Evolutionary conservation across 2,888 invertebrate species (phyloP).

Genomic region (Peribatodes rhomboidaria): DNA sequence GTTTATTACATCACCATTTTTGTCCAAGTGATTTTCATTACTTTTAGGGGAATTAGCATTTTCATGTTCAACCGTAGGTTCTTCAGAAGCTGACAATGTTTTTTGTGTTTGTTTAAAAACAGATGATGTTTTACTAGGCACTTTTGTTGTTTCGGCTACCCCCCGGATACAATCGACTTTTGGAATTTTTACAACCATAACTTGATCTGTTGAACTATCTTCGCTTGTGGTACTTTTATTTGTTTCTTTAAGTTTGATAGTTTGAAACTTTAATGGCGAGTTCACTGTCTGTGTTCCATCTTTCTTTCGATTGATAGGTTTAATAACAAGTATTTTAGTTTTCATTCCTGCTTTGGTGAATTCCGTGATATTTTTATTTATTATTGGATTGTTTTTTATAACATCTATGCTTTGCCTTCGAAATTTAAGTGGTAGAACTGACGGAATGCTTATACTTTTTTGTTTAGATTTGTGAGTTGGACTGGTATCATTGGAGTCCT

Average conservation of each 20-base stretch:
- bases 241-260: slow-evolving; percentile 91
- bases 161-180: slow-evolving; percentile 68
- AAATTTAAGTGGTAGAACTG: slow-evolving; percentile 73
- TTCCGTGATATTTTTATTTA: slow-evolving; percentile 77
- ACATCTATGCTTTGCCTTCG: slow-evolving; percentile 75
- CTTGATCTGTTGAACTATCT: slow-evolving; percentile 70
- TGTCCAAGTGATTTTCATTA: slow-evolving; percentile 15
- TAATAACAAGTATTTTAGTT: slow-evolving; percentile 81
- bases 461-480: slow-evolving; percentile 27
- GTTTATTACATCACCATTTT: slow-evolving; percentile 22
- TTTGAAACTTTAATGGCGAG: slow-evolving; percentile 75
- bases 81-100: slow-evolving; percentile 20
- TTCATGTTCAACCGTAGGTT: slow-evolving; percentile 34
- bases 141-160: slow-evolving; percentile 47
- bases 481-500: slow-evolving; percentile 30
- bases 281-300: slow-evolving; percentile 64
- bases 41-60: slow-evolving; percentile 16
- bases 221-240: slow-evolving; percentile 63
- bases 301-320: slow-evolving; percentile 76
- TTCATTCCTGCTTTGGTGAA: slow-evolving; percentile 80
- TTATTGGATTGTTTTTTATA: slow-evolving; percentile 73
- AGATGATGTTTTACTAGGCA: slow-evolving; percentile 12
- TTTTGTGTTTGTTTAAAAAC: slow-evolving; percentile 11
- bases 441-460: slow-evolving; percentile 57
- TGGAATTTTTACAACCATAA: slow-evolving; percentile 77